Conservation (phyloP, 2,888 invertebrate species). For the Eremobia ochroleuca region DNA sequence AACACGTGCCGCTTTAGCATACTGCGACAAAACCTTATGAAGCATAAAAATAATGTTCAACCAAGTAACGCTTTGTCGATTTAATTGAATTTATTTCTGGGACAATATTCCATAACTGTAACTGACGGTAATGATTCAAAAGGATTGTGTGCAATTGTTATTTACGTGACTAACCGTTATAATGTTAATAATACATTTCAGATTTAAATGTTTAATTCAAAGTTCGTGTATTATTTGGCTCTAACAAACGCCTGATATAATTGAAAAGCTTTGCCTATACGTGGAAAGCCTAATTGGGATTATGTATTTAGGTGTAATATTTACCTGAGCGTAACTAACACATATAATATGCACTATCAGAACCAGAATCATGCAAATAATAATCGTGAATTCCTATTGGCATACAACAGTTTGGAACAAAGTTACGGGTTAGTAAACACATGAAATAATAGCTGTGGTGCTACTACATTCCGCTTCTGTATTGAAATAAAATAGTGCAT, state of each 20-base stretch:
- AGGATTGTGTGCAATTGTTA: conserved; percentile 21
- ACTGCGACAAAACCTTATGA: conserved; percentile 23
- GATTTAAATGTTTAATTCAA: conserved; percentile 2
- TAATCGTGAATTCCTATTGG: conserved; percentile 33
- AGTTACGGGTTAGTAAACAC: conserved; percentile 42
- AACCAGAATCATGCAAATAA: conserved; percentile 30
- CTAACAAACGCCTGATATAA: not conserved
- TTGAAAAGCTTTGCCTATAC: not conserved
- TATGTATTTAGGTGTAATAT: not conserved
- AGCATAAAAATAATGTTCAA: conserved; percentile 33
- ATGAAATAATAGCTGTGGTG: conserved; percentile 30
- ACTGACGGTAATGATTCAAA: conserved; percentile 42
- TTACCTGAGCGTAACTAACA: not conserved
- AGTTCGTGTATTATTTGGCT: not conserved
- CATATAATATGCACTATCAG: conserved; percentile 3
- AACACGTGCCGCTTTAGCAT: conserved; percentile 32
- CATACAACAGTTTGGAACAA: conserved; percentile 11
- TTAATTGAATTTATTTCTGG: conserved; percentile 44
- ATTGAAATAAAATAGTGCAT: conserved; percentile 71
- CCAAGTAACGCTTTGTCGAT: conserved; percentile 21
- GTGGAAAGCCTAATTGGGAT: no score
- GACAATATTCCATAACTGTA: conserved; percentile 35
- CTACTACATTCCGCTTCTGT: conserved; percentile 35
- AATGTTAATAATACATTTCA: conserved; percentile 2
- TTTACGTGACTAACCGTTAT: conserved; percentile 2